Evolutionary conservation across 2,797 vertebrate species (phyloP).

Genomic region (Poeciliopsis gracilis): DNA sequence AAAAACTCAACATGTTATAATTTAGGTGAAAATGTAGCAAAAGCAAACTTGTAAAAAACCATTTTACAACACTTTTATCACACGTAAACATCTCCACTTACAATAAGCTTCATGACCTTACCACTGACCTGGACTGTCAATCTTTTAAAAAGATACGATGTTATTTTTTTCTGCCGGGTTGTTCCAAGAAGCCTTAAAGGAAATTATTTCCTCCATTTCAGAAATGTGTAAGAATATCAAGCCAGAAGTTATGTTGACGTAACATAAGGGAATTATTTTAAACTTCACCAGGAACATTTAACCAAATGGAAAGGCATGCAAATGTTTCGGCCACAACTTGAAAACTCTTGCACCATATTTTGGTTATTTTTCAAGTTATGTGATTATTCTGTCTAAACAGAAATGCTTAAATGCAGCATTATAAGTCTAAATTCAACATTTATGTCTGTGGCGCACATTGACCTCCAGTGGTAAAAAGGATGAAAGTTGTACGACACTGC

Average conservation of each 20-base stretch:
- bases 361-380: no score
- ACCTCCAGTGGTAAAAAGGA: background rate
- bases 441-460: background rate
- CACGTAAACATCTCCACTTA: background rate
- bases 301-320: background rate
- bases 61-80: background rate
- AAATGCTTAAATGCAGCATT: background rate
- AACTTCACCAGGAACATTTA: background rate
- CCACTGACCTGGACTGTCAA: background rate
- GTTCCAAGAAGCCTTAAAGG: background rate
- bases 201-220: background rate
- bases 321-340: background rate
- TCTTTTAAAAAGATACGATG: background rate
- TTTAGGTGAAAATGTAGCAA: background rate
- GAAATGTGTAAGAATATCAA: background rate
- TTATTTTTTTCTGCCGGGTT: background rate
- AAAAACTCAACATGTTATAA: background rate
- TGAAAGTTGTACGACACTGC: background rate
- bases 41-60: background rate
- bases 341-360: background rate
- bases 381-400: no score
- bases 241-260: background rate
- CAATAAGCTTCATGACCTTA: background rate
- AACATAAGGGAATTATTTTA: background rate
- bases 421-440: background rate